These are phyloP conservation scores for Carassius carassius DNA, from an alignment of 2,113 vertebrate genomes.

Conservation along the genomic window DNA sequence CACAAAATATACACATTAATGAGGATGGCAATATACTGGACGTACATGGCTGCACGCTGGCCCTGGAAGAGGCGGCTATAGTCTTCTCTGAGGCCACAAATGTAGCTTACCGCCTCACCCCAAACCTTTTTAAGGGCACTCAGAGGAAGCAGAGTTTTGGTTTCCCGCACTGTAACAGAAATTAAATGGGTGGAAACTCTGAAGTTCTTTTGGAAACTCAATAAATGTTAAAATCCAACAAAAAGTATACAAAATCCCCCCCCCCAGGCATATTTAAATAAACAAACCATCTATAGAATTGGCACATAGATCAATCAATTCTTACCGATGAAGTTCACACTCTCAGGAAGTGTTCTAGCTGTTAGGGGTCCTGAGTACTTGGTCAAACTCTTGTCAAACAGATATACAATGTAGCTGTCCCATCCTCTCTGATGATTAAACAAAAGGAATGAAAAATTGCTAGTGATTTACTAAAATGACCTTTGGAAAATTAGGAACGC, in stretches of 20 bases:
- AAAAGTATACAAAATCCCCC: slow-evolving; percentile 22
- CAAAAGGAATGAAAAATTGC: neutral
- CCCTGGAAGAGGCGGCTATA: slow-evolving; percentile 94
- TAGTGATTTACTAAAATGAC: slow-evolving; percentile 14
- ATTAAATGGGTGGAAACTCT: neutral
- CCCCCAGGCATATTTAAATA: neutral
- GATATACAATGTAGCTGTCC: slow-evolving; percentile 94
- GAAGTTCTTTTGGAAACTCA: too few relatives aligned
- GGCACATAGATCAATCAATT: neutral
- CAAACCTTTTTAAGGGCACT: slow-evolving; percentile 91
- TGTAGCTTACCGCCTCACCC: slow-evolving; percentile 95
- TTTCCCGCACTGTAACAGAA: slow-evolving; percentile 84
- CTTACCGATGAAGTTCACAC: slow-evolving; percentile 96
- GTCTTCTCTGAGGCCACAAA: slow-evolving; percentile 94
- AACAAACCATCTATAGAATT: neutral
- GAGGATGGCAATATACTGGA: slow-evolving; percentile 17
- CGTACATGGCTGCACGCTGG: slow-evolving; percentile 95
- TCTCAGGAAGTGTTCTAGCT: slow-evolving; percentile 90
- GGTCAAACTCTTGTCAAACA: slow-evolving; percentile 94
- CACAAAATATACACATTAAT: neutral
- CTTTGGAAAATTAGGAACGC: neutral
- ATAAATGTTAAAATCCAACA: too few relatives aligned
- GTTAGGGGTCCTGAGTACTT: slow-evolving; percentile 93
- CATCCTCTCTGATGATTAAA: slow-evolving; percentile 84
- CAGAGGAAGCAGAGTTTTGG: slow-evolving; percentile 90